phyloP scores from a whole-genome alignment of 2,888 invertebrate species.

The Athetis lepigone region DNA sequence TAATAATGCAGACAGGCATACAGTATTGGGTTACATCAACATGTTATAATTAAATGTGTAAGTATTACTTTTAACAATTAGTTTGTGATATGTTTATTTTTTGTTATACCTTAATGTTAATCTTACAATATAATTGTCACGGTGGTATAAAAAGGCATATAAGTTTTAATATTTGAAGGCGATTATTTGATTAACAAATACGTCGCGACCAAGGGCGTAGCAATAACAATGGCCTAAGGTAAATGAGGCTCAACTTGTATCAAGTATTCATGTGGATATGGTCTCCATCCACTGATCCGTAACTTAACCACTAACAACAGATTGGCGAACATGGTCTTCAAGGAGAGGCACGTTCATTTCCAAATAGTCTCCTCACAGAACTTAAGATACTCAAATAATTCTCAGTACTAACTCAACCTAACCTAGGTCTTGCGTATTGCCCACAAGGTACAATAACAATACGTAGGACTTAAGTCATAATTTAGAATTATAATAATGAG shows the following conservation, averaged over 20 bases:
- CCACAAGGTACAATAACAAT: slow-evolving; percentile 12
- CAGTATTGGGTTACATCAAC: slow-evolving; percentile 51
- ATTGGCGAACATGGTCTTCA: neutral
- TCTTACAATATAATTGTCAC: slow-evolving; percentile 63
- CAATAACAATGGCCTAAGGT: too few relatives aligned
- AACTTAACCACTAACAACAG: too few relatives aligned
- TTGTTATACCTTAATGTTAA: slow-evolving; percentile 63
- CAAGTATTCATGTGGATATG: too few relatives aligned
- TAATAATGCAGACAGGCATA: slow-evolving; percentile 53
- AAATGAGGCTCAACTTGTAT: too few relatives aligned
- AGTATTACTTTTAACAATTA: slow-evolving; percentile 62
- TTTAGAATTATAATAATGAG: slow-evolving; percentile 14
- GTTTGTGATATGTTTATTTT: slow-evolving; percentile 71
- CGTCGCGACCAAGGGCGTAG: neutral
- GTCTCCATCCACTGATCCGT: too few relatives aligned
- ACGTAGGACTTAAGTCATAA: neutral
- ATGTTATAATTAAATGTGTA: slow-evolving; percentile 53
- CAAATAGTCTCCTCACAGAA: neutral
- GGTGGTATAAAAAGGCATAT: slow-evolving; percentile 65
- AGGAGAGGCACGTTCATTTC: neutral
- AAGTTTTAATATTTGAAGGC: slow-evolving; percentile 54
- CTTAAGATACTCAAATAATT: too few relatives aligned
- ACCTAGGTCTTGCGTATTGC: too few relatives aligned
- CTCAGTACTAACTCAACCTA: too few relatives aligned
- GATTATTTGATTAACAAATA: slow-evolving; percentile 33